Percentiles rank a stretch among this genome's conserved stretches.
phyloP scores from a whole-genome alignment of 2,888 invertebrate genomes.

The Diadegma fenestrale region DNA sequence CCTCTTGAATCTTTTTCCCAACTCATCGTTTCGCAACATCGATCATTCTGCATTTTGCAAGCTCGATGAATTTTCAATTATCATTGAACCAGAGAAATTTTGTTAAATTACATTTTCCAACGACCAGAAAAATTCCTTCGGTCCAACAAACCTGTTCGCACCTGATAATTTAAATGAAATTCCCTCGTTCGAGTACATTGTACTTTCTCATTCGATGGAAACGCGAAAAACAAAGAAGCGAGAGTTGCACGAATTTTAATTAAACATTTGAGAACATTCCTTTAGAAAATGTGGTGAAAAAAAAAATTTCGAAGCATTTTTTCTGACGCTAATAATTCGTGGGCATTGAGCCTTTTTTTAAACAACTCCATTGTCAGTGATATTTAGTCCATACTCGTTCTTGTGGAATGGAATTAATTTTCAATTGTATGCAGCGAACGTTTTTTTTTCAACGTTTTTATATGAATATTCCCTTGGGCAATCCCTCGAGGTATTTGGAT shows the following conservation, averaged over 20 bases:
- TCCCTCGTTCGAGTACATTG: background rate
- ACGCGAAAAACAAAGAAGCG: background rate
- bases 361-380: background rate
- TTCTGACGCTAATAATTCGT: background rate
- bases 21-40: background rate
- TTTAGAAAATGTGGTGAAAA: too few relatives aligned
- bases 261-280: too few relatives aligned
- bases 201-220: background rate
- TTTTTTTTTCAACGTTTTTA: background rate
- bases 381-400: background rate
- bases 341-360: background rate
- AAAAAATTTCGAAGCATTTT: background rate
- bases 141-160: background rate
- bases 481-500: background rate
- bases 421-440: background rate
- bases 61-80: background rate
- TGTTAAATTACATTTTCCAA: background rate
- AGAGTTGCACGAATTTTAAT: background rate
- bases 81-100: background rate
- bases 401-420: background rate
- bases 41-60: background rate
- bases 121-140: background rate
- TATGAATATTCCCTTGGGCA: background rate
- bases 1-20: background rate
- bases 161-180: background rate